Evolutionary conservation across 2,888 invertebrate genomes (phyloP), one percentile per base, ranked within the genome.

Genomic region (Leptarthrus brevirostris): DNA sequence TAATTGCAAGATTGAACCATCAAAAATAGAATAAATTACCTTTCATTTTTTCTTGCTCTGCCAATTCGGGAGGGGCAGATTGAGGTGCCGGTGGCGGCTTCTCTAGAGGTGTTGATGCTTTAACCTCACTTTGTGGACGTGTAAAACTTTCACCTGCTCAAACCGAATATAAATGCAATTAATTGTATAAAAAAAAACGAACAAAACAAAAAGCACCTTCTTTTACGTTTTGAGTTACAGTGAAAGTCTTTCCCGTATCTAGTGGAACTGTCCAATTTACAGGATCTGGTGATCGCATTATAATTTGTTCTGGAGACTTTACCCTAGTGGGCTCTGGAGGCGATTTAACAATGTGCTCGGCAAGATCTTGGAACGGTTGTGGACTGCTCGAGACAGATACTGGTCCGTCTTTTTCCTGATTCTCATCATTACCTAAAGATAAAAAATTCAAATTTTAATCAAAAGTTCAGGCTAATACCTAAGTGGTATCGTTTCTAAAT

Each of bases 181-280:
- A 30, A 30, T 30, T 30, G 14, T 8, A 14, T 3, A 8, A 1
- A 18, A 22, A 24, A 70, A 47, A 49, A 34, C 14, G n/a, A n/a
- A 58, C 22, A 24, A 18, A 8, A 24, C n/a, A n/a, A n/a, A n/a
- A 72, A 72, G 81, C 84, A 91, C 91, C 91, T 86, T 91, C 91
- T 81, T 92, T 91, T 80, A 95, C 94, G 86, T 95, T 95, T 87
- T 95, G 95, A 76, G 95, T 95, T 80, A 95, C 95, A 49, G 95
- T 95, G 86, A 95, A 95, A 47, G 94, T 95, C 87, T 95, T 95
- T 80, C 95, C 95, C 79, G 95, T 96, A 86, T 96, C 96, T 81
- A 96, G 88, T 72, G 96, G 95, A 76, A 96, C 95, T 66, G 95
- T 96, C 96, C 96, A 96, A 86, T 95, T 95, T 80, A 96, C 96